phyloP scores from a whole-genome alignment of 2,888 invertebrate genomes.

The Julus scandinavius region DNA sequence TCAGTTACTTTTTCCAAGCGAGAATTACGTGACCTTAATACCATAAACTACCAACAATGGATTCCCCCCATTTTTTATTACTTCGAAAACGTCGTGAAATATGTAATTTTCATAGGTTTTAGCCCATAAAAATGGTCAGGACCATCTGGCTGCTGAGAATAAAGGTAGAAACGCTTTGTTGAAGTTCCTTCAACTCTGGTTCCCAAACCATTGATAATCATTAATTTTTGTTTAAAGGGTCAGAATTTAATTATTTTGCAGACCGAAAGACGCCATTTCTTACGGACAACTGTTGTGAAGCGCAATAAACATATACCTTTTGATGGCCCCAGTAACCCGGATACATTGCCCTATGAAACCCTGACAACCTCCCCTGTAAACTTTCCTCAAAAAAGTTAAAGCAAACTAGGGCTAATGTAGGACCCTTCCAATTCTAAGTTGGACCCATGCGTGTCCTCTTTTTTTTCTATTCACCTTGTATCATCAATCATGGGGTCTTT shows the following conservation, averaged over 20 bases:
- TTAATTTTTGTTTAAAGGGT: not conserved
- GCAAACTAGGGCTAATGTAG: not conserved
- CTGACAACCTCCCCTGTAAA: not conserved
- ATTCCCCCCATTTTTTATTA: not conserved
- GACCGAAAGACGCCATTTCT: slow-evolving; percentile 33
- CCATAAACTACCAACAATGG: slow-evolving; percentile 26
- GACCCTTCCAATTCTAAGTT: not conserved
- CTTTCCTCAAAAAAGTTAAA: not conserved
- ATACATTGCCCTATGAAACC: not conserved
- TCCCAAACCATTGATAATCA: slow-evolving; percentile 26
- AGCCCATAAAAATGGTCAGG: not conserved
- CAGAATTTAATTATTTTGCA: not conserved
- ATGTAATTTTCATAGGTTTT: slow-evolving; percentile 42
- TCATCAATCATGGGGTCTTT: slow-evolving; percentile 26
- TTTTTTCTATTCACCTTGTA: not conserved
- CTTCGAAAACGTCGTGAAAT: slow-evolving; percentile 12
- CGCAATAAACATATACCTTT: slow-evolving; percentile 3
- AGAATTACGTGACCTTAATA: slow-evolving; percentile 38
- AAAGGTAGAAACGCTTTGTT: not conserved
- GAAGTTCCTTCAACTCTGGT: slow-evolving; percentile 28
- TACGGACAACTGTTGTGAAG: not conserved
- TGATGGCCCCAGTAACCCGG: slow-evolving; percentile 40
- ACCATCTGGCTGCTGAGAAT: not conserved
- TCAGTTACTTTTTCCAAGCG: not conserved
- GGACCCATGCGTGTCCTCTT: slow-evolving; percentile 17